Base-by-base conservation (phyloP, 2,113 vertebrate genomes). In the Eleginops maclovinus region DNA sequence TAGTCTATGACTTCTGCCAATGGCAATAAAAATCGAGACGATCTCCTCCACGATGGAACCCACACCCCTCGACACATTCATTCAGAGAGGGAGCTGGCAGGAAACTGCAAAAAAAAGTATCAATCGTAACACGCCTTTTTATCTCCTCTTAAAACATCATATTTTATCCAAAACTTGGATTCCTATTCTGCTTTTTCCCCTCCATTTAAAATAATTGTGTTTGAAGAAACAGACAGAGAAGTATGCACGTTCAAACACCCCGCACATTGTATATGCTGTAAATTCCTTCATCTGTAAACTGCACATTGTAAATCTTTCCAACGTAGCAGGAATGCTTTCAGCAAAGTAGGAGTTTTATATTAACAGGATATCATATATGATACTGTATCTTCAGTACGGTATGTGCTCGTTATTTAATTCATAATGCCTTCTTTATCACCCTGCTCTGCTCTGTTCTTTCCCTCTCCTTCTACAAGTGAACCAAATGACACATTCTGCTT, bases 1-100 rank as follows among this genome's bases (percentile, higher is more conserved):
- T 88, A 87, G 89, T 89, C 86, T 89, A 61, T 68, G 63, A 66
- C 28, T 79, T 75, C 54, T 81, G 91, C 89, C 91, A 92, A 87
- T 4, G 75, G 73, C 61, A 90, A 93, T 85, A 92, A 85, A 87
- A 87, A 78, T 56, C 24, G 63, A 92, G 87, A 90, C 84, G 21
- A 85, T 91, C 83, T 85, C 76, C 58, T 84, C 73, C 54, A 61
- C 8, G 55, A 58, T 84, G 77, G 78, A 88, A 81, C 85, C 26
- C 69, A 75, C 71, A 81, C 78, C 56, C 79, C 59, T 65, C 17
- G 21, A 69, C 58, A 64, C 75, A 72, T 77, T 87, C 75, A 81
- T 80, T 83, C 65, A 87, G 62, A 60, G 17, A 28, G 0, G 22
- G 47, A 10, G 62, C 41, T 79, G 87, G 82, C 81, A 87, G 77